Base-by-base conservation (phyloP, 2,113 vertebrate genomes). In the Austrofundulus limnaeus region DNA sequence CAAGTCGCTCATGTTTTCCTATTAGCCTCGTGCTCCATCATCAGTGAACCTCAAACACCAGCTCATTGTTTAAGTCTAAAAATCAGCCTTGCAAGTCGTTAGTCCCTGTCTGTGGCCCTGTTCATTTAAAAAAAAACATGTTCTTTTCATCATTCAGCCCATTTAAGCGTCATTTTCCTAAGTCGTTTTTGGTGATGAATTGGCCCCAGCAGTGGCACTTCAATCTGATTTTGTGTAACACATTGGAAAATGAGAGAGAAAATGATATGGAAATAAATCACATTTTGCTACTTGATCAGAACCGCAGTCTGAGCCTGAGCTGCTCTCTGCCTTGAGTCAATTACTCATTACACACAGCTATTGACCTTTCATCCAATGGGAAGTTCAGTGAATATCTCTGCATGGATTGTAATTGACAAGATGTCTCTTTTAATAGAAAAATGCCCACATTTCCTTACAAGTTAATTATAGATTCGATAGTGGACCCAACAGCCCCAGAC, bases 341-440 rank as follows among this genome's bases (percentile, higher is more conserved):
- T 93, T 92, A 92, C 89, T 92, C 91, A 92, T 92, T 92, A 92
- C 89, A 87, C 88, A 82, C 77, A 77, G 91, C 89, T 92, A 93
- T 93, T 92, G 92, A 93, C 92, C 91, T 92, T 92, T 93, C 88
- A 86, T 88, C 87, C 85, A 89, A 91, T 88, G 90, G 88, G 89
- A 92, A 92, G 90, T 91, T 90, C 91, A 88, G 81, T 83, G 82
- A 91, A 89, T 90, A 90, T 92, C 86, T 91, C 82, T 84, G 84
- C 85, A 55, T 89, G 90, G 88, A 90, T 88, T 92, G 87, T 91
- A 93, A 93, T 92, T 92, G 92, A 93, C 92, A 92, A 90, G 90
- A 91, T 92, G 92, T 92, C 91, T 90, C 88, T 91, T 90, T 89
- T 92, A 91, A 91, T 91, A 91, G 90, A 92, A 92, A 92, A 92